Base-by-base conservation (phyloP, 2,113 vertebrate genomes). In the Helogale parvula region DNA sequence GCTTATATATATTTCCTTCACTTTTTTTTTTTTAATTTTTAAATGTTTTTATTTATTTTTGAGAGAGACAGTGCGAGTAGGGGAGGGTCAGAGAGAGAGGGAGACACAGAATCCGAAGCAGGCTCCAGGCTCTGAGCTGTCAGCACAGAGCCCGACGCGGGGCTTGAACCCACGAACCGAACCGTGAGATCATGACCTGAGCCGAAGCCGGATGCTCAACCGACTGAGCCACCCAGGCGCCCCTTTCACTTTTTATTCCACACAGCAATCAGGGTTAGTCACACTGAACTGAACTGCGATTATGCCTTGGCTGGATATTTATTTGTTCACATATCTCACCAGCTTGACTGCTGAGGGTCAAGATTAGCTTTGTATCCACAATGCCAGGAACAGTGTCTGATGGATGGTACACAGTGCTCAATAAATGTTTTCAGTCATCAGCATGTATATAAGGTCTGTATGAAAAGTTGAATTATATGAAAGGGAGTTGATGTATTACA, bases 11-110 rank as follows among this genome's bases (percentile, higher is more conserved):
- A 80, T 93, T 94, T 85, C 65, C 66, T 88, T 82, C 7, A 45
- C 31, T 91, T 90, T 89, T 92, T 27, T 91, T 90, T 89, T 92
- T 27, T n/a, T n/a, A n/a, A n/a, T n/a, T n/a, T n/a, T n/a, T n/a
- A n/a, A n/a, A n/a, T n/a, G n/a, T n/a, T n/a, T n/a, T n/a, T n/a
- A n/a, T n/a, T n/a, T n/a, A n/a, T n/a, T n/a, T n/a, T n/a, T n/a
- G n/a, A n/a, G n/a, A n/a, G n/a, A n/a, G n/a, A n/a, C n/a, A n/a
- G n/a, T n/a, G n/a, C n/a, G n/a, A n/a, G n/a, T n/a, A n/a, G n/a
- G n/a, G n/a, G n/a, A n/a, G n/a, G n/a, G n/a, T n/a, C n/a, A n/a
- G n/a, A n/a, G n/a, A n/a, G n/a, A n/a, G n/a, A n/a, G n/a, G n/a
- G n/a, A n/a, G n/a, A n/a, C n/a, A n/a, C n/a, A n/a, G n/a, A n/a